phyloP scores from a whole-genome alignment of 2,113 vertebrate genomes.

The Amphilophus citrinellus region DNA sequence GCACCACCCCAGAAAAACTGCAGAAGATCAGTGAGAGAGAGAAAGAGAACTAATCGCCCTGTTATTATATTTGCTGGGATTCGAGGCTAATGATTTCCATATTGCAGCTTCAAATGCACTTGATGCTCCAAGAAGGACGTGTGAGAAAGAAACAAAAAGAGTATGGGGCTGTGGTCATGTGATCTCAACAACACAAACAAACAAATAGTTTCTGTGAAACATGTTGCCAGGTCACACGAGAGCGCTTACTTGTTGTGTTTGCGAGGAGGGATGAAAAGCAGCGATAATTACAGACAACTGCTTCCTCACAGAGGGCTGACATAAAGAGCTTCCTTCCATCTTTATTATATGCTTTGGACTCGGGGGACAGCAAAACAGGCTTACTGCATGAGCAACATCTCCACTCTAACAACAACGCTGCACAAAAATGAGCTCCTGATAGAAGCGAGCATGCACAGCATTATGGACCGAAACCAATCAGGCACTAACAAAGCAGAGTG shows the following conservation, averaged over 20 bases:
- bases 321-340: slow-evolving; percentile 75
- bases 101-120: slow-evolving; percentile 74
- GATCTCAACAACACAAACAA: slow-evolving; percentile 66
- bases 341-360: slow-evolving; percentile 70
- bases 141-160: background rate
- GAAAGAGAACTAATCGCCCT: slow-evolving; percentile 74
- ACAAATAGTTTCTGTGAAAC: slow-evolving; percentile 54
- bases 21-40: slow-evolving; percentile 58
- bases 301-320: slow-evolving; percentile 68
- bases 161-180: slow-evolving; percentile 40
- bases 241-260: slow-evolving; percentile 69
- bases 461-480: background rate
- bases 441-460: background rate
- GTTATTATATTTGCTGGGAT: slow-evolving; percentile 81
- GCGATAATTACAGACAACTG: slow-evolving; percentile 75
- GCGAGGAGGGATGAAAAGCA: slow-evolving; percentile 67
- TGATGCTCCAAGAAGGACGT: slow-evolving; percentile 24
- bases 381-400: slow-evolving; percentile 46
- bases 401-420: slow-evolving; percentile 34
- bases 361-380: slow-evolving; percentile 47
- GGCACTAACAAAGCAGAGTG: background rate
- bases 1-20: slow-evolving; percentile 55
- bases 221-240: slow-evolving; percentile 55
- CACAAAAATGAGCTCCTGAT: slow-evolving; percentile 8
- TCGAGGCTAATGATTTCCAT: slow-evolving; percentile 82